Evolutionary conservation across 2,888 invertebrate species (phyloP).

Genomic region (Sycophila texana): DNA sequence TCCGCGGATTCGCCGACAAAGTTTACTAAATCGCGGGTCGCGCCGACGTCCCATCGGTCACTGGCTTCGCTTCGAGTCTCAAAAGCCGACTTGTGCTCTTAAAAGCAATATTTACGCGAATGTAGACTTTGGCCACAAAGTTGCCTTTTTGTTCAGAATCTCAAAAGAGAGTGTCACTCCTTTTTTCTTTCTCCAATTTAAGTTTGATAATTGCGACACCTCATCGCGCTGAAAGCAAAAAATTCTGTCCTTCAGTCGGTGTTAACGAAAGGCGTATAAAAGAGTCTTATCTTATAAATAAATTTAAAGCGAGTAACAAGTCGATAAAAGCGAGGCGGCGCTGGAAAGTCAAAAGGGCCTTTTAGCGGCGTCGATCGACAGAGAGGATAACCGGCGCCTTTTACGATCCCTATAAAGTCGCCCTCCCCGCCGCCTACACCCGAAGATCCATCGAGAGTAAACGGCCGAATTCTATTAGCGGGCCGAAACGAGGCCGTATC

Average conservation of each 20-base stretch:
- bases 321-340: background rate
- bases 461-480: constrained; percentile 1
- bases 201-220: no score
- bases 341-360: constrained; percentile 33
- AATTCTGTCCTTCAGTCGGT: no score
- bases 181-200: no score
- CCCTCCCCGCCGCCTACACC: background rate
- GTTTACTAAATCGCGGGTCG: constrained; percentile 14
- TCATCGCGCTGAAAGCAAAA: no score
- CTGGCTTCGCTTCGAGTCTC: background rate
- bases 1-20: constrained; percentile 15
- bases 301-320: no score
- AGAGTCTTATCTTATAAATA: no score
- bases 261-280: no score
- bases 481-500: constrained; percentile 24
- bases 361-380: constrained; percentile 16
- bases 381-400: constrained; percentile 29
- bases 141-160: background rate
- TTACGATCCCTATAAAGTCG: constrained; percentile 44
- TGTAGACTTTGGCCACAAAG: background rate
- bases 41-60: background rate
- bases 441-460: constrained; percentile 6
- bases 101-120: background rate
- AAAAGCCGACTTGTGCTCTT: background rate
- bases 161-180: background rate